phyloP scores from a whole-genome alignment of 35 echinoderm and acorn worm species.

The Hemicentrotus pulcherrimus region DNA sequence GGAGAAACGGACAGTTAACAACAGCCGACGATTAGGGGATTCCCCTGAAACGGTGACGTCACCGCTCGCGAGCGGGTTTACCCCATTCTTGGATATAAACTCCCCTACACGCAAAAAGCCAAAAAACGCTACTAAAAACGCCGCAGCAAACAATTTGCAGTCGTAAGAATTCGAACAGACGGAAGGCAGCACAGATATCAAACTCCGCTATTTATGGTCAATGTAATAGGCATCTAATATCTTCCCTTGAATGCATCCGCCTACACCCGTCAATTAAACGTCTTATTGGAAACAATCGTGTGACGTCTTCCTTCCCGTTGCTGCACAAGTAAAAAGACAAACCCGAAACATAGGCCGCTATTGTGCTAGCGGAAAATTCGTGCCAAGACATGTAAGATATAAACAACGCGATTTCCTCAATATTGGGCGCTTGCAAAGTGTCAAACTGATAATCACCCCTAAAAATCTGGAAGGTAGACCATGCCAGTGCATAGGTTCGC shows the following conservation, averaged over 20 bases:
- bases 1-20: background rate
- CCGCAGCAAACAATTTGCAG: too few relatives aligned
- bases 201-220: background rate
- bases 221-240: constrained; percentile 15
- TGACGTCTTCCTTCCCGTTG: background rate
- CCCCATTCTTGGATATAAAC: background rate
- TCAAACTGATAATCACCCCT: background rate
- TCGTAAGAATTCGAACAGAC: too few relatives aligned
- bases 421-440: background rate
- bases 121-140: too few relatives aligned
- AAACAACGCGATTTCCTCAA: background rate
- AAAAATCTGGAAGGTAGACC: background rate
- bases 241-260: background rate
- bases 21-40: too few relatives aligned
- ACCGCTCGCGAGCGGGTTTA: too few relatives aligned
- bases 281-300: background rate
- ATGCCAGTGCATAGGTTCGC: background rate
- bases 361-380: constrained; percentile 34
- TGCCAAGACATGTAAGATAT: too few relatives aligned
- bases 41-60: too few relatives aligned
- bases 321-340: background rate
- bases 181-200: background rate
- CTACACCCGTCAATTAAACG: constrained; percentile 3
- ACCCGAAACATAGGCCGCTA: constrained; percentile 23
- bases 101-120: constrained; percentile 14